Percentiles rank a stretch among this genome's conserved stretches.
Evolutionary conservation across 2,797 vertebrate genomes (phyloP).

Genomic region (Coranthus polyacanthus): DNA sequence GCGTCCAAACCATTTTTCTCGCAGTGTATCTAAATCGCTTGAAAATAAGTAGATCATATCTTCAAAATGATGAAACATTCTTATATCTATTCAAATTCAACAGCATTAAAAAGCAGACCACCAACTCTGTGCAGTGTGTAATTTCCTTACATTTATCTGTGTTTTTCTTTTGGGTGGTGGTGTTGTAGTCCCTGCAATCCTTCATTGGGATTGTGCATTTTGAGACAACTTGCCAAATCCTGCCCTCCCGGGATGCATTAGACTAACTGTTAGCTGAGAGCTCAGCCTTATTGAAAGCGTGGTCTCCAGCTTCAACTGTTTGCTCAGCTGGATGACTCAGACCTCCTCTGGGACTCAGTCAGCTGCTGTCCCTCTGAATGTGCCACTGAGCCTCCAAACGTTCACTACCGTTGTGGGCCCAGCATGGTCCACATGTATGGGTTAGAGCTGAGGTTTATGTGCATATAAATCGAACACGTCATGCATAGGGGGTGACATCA

Average conservation of each 20-base stretch:
- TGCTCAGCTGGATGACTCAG: slow-evolving; percentile 73
- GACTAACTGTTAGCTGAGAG: slow-evolving; percentile 50
- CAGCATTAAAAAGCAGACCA: no score
- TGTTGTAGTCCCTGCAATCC: slow-evolving; percentile 18
- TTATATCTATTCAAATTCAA: neutral
- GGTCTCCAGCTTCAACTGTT: slow-evolving; percentile 54
- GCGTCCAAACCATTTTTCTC: slow-evolving; percentile 5
- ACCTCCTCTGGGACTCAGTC: slow-evolving; percentile 37
- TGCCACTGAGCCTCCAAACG: slow-evolving; percentile 41
- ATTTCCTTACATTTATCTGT: slow-evolving; percentile 7
- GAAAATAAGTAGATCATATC: slow-evolving; percentile 7
- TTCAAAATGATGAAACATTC: neutral
- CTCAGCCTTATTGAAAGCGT: slow-evolving; percentile 57
- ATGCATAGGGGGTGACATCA: slow-evolving; percentile 29
- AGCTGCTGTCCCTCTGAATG: slow-evolving; percentile 50
- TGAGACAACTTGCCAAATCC: slow-evolving; percentile 28
- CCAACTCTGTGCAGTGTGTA: neutral
- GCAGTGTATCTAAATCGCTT: neutral
- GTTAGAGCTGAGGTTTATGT: slow-evolving; percentile 35
- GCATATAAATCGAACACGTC: slow-evolving; percentile 32
- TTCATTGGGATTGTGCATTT: slow-evolving; percentile 31
- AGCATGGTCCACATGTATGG: slow-evolving; percentile 23
- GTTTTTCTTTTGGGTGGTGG: slow-evolving; percentile 10
- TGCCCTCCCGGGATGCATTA: slow-evolving; percentile 43
- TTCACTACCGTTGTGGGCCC: slow-evolving; percentile 26